Evolutionary conservation across 2,888 invertebrate genomes (phyloP), one percentile per base, ranked within the genome.

Genomic region (Acleris laterana): DNA sequence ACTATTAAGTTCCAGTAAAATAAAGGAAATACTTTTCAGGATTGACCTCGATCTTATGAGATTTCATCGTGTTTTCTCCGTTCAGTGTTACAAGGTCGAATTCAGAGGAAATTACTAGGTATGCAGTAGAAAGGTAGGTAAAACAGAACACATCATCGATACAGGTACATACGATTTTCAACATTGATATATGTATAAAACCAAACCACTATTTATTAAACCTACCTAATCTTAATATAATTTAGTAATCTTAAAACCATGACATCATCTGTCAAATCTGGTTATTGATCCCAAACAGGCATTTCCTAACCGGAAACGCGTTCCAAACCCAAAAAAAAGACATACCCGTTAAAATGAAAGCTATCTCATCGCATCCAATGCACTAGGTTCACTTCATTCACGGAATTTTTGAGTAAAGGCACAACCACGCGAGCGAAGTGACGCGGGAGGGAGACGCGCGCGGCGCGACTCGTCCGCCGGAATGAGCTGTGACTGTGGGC

Each of bases 291-390:
- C 78, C 66, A 69, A 74, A 76, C 71, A 74, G 71, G 69, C 73
- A 73, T 74, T 74, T 72, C 70, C 74, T 77, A 72, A 74, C 77
- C 77, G 75, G 77, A 79, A 79, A 76, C 74, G 71, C 73, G 72
- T 74, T 56, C 20, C 25, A 57, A 60, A 55, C 60, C 63, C 68
- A 68, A 71, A 67, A 38, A 38, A 69, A 69, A 68, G 61, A 83
- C 87, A 77, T 84, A 91, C 90, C 89, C 77, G 76, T 72, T 70
- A 69, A 71, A 72, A 69, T 74, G 77, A 77, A 66, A 79, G 84
- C 84, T 90, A 90, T 90, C 85, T 90, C 91, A 92, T 91, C 74
- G 84, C 86, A 86, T 83, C 84, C 84, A 85, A 62, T 55, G 50
- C 61, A 65, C 56, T 57, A 72, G 71, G 74, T 70, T 74, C 74